A percentile compares a stretch with the other conserved stretches of the same genome.
phyloP scores from a whole-genome alignment of 2,113 vertebrate species.

The Gambusia holbrooki region DNA sequence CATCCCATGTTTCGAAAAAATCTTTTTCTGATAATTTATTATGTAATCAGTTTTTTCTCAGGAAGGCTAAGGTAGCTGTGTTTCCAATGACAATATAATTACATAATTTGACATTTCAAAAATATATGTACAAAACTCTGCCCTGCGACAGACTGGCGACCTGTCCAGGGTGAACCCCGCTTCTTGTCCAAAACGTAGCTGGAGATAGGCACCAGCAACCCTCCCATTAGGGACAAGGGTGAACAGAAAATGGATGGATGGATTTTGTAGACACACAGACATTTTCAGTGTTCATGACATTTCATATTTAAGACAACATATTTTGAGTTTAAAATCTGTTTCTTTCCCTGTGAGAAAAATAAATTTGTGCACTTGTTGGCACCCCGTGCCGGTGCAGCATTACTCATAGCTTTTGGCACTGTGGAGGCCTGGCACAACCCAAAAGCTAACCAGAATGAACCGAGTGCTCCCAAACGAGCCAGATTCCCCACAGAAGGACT shows the following conservation, averaged over 20 bases:
- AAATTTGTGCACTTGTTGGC: background rate
- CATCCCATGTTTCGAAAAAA: background rate
- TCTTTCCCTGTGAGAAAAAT: background rate
- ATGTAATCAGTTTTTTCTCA: background rate
- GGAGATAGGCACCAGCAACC: no score
- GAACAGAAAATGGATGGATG: no score
- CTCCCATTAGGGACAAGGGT: no score
- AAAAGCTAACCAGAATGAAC: slow-evolving; percentile 52
- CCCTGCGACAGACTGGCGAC: no score
- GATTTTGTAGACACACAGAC: background rate
- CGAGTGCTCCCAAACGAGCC: slow-evolving; percentile 19
- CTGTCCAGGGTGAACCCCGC: no score
- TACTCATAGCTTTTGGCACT: slow-evolving; percentile 16
- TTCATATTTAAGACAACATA: background rate
- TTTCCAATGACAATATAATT: no score
- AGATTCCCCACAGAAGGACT: slow-evolving; percentile 7
- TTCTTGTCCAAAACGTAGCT: no score
- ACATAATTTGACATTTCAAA: no score
- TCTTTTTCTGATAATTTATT: background rate
- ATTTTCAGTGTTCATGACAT: background rate
- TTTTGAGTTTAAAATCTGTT: background rate
- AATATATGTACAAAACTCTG: no score
- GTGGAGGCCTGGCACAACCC: background rate
- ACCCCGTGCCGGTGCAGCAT: slow-evolving; percentile 1
- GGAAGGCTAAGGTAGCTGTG: background rate